Evolutionary conservation across 2,888 invertebrate genomes (phyloP), one percentile per base, ranked within the genome.

Genomic region (Cremastinae sp.): DNA sequence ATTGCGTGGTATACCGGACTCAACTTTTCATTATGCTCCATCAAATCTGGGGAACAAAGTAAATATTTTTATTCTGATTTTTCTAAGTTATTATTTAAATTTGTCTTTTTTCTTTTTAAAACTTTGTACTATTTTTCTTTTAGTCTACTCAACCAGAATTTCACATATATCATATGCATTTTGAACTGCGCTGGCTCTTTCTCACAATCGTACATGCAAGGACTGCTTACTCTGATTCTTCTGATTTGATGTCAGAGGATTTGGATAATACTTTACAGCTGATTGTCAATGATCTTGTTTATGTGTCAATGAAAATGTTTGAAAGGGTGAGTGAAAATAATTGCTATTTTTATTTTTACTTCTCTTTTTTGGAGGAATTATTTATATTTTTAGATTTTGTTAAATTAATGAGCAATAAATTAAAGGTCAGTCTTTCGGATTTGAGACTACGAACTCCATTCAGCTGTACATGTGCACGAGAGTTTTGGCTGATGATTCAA

Each of bases 381-480:
- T n/a, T n/a, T n/a, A n/a, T n/a, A n/a, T n/a, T n/a, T n/a, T n/a
- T n/a, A n/a, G n/a, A n/a, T n/a, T n/a, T n/a, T 14, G 4, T 47
- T 16, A 47, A 12, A 47, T 9, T 16, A 47, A 35, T 51, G 69
- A 76, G n/a, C n/a, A n/a, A 61, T 78, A 76, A 75, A 65, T 80
- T 84, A 41, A 59, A 90, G 88, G 89, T 90, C 47, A 86, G 90
- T 35, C 82, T 88, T 2, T 81, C 83, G 2, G 91, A 92, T 75
- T 80, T 92, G n/a, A 80, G 87, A 14, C 85, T 87, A n/a, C 90
- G 85, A 58, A 90, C 90, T 12, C 91, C 92, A 0, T 93, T 92
- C 81, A 90, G 90, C 69, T 93, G 93, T 73, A 90, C 90, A 10
- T 93, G 93, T 79, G 86, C 91, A 2, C 91, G 92, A 84, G 93